These are phyloP conservation scores for Euphydryas editha DNA, from an alignment of 2,888 invertebrate genomes.

Conservation along the genomic window DNA sequence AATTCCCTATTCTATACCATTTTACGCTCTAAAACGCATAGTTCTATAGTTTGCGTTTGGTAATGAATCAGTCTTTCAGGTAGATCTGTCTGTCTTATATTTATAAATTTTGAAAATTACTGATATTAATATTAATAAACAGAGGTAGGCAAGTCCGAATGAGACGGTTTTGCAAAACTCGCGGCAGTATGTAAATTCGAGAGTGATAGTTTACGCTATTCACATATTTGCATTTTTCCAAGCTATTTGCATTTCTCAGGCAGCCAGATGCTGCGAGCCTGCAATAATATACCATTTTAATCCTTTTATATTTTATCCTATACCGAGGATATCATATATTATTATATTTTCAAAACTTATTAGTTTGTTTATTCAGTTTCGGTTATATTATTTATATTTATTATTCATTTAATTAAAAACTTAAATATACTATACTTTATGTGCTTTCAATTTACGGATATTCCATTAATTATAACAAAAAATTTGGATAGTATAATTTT, in stretches of 20 bases:
- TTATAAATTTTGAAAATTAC: not conserved
- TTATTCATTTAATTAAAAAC: not conserved
- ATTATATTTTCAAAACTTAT: constrained; percentile 7
- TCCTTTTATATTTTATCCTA: constrained; percentile 27
- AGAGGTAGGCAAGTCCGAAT: constrained; percentile 3
- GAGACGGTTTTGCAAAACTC: constrained; percentile 18
- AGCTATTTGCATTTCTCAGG: constrained; percentile 54
- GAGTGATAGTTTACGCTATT: constrained; percentile 54
- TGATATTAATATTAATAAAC: not conserved
- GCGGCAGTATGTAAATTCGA: constrained; percentile 35
- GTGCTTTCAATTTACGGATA: too few species aligned
- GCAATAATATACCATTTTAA: constrained; percentile 37
- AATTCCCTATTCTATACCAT: too few species aligned
- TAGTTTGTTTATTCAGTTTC: not conserved
- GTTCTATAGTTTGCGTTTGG: too few species aligned
- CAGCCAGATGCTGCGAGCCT: constrained; percentile 35
- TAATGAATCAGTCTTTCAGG: too few species aligned
- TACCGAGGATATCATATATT: constrained; percentile 25
- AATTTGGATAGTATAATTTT: too few species aligned
- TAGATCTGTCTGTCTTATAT: too few species aligned
- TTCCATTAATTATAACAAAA: too few species aligned
- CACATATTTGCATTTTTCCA: constrained; percentile 73
- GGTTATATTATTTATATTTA: not conserved
- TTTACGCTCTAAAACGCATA: too few species aligned
- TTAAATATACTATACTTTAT: too few species aligned